These are phyloP conservation scores for Cardiocondyla obscurior DNA, from an alignment of 1,140 invertebrate genomes.

Conservation along the genomic window DNA sequence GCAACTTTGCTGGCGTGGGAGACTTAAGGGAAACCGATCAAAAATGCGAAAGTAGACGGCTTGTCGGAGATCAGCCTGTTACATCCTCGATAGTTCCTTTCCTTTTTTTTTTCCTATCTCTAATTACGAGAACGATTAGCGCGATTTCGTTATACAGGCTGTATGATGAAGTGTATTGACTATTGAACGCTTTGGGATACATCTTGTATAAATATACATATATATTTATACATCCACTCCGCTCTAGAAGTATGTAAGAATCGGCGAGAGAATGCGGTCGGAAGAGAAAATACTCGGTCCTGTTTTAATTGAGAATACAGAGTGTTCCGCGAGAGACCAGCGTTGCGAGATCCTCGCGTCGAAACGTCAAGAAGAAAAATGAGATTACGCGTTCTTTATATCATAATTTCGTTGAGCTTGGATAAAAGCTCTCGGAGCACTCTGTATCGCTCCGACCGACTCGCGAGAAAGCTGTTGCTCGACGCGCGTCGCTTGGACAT, in stretches of 20 bases:
- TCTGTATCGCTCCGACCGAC: conserved; percentile 12
- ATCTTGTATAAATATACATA: conserved; percentile 47
- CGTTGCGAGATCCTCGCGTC: neutral
- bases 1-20: neutral
- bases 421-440: neutral
- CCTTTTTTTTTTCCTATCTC: conserved; percentile 72
- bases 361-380: neutral
- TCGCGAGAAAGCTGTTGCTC: conserved; percentile 38
- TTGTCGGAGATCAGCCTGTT: conserved; percentile 58
- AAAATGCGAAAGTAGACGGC: conserved; percentile 35
- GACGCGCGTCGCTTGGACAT: neutral
- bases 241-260: conserved; percentile 58
- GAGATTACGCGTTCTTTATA: neutral
- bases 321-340: neutral
- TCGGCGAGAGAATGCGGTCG: conserved; percentile 41
- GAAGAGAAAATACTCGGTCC: neutral
- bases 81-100: conserved; percentile 72
- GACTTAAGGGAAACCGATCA: conserved; percentile 35
- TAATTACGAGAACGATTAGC: conserved; percentile 48
- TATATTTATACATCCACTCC: conserved; percentile 61
- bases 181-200: conserved; percentile 9
- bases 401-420: neutral
- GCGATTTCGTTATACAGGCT: conserved; percentile 20
- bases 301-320: conserved; percentile 6
- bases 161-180: conserved; percentile 12